Evolutionary conservation across 2,797 vertebrate species (phyloP).

Genomic region (Euphonia xanthogaster): DNA sequence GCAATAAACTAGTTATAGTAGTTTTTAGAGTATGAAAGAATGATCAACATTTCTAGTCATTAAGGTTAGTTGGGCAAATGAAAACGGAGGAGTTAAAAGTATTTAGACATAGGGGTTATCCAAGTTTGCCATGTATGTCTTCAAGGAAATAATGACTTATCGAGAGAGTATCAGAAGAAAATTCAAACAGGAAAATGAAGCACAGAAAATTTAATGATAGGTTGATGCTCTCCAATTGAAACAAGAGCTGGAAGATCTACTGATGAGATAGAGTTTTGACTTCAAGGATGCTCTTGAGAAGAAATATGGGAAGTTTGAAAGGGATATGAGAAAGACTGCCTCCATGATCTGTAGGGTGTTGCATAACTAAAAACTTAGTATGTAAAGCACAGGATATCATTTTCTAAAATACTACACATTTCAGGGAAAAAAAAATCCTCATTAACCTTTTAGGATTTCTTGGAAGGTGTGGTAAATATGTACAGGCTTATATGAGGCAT

Average conservation of each 20-base stretch:
- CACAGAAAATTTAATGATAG: neutral
- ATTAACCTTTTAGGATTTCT: neutral
- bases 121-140: neutral
- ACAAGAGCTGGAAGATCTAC: neutral
- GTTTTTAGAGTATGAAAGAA: neutral
- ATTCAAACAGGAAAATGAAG: neutral
- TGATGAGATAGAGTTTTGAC: neutral
- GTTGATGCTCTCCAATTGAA: neutral
- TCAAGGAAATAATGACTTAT: neutral
- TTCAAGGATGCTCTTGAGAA: neutral
- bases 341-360: neutral
- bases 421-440: neutral
- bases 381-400: rapidly evolving
- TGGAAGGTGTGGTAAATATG: neutral
- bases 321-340: neutral
- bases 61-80: neutral
- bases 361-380: neutral
- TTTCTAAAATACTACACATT: neutral
- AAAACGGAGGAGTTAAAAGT: neutral
- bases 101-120: neutral
- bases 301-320: neutral
- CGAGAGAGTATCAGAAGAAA: neutral
- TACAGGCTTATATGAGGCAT: neutral
- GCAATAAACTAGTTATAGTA: neutral
- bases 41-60: neutral